Percentiles rank a stretch among this genome's conserved stretches.
Evolutionary conservation across 2,113 vertebrate species (phyloP).

Genomic region (Anarhynchus alexandrinus): DNA sequence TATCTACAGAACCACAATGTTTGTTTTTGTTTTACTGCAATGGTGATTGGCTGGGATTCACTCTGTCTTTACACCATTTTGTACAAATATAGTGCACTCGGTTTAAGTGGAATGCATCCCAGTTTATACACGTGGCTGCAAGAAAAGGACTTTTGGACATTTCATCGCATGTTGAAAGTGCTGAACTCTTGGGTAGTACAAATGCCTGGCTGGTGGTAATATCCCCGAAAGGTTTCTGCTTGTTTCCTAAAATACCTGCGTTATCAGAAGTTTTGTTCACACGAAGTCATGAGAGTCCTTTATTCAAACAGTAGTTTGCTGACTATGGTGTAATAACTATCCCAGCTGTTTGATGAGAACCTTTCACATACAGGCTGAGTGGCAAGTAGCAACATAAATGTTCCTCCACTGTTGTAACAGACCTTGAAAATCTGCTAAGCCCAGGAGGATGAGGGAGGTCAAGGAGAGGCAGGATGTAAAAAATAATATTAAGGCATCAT

Average conservation of each 20-base stretch:
- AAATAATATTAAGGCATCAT: neutral
- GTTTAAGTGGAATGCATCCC: neutral
- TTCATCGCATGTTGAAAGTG: neutral
- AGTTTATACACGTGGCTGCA: neutral
- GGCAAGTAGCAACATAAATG: neutral
- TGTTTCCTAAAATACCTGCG: neutral
- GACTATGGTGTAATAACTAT: neutral
- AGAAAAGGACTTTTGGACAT: neutral
- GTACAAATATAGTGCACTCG: neutral
- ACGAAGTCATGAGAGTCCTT: neutral
- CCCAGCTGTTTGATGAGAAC: neutral
- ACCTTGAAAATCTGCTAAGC: neutral
- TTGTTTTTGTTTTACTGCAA: neutral
- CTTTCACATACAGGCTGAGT: neutral
- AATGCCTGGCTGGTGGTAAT: neutral
- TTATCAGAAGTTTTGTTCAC: neutral
- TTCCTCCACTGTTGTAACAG: neutral
- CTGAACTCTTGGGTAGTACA: neutral
- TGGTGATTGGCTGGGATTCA: neutral
- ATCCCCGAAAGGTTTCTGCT: neutral
- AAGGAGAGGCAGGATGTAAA: neutral
- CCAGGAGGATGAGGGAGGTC: neutral
- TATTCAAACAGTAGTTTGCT: neutral
- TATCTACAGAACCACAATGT: neutral
- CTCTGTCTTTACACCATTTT: neutral